Conservation (phyloP, 2,797 vertebrate genomes). For the Mastacembelus armatus region DNA sequence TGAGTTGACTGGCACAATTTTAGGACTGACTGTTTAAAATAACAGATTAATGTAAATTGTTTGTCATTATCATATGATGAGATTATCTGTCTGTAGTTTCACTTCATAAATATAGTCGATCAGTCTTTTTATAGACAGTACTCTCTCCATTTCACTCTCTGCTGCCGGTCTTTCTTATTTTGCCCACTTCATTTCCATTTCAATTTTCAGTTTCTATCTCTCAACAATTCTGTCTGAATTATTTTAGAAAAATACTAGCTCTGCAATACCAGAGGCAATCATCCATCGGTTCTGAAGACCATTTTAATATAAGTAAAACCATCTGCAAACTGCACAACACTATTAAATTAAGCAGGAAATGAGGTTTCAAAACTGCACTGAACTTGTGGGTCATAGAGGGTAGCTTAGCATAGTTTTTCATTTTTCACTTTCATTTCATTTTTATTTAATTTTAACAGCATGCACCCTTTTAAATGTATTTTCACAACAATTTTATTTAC, state of each 20-base stretch:
- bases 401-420: neutral
- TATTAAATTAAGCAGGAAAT: slow-evolving; percentile 76
- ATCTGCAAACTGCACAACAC: slow-evolving; percentile 54
- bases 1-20: neutral
- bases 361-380: slow-evolving; percentile 29
- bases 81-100: slow-evolving; percentile 41
- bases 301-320: slow-evolving; percentile 66
- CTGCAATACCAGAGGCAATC: slow-evolving; percentile 83
- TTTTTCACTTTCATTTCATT: slow-evolving; percentile 46
- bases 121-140: slow-evolving; percentile 49
- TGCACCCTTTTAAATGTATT: neutral
- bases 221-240: slow-evolving; percentile 90
- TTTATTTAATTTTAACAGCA: neutral
- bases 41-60: slow-evolving; percentile 3
- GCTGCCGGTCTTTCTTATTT: slow-evolving; percentile 76
- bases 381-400: slow-evolving; percentile 8
- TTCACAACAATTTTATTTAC: neutral
- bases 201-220: slow-evolving; percentile 89
- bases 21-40: neutral
- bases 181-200: slow-evolving; percentile 92
- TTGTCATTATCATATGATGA: slow-evolving; percentile 5
- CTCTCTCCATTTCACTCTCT: slow-evolving; percentile 56
- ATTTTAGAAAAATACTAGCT: slow-evolving; percentile 81
- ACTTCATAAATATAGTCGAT: slow-evolving; percentile 45
- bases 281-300: slow-evolving; percentile 47